Base-by-base conservation (phyloP, 2,888 invertebrate species). In the Marasmarcha lunaedactyla region DNA sequence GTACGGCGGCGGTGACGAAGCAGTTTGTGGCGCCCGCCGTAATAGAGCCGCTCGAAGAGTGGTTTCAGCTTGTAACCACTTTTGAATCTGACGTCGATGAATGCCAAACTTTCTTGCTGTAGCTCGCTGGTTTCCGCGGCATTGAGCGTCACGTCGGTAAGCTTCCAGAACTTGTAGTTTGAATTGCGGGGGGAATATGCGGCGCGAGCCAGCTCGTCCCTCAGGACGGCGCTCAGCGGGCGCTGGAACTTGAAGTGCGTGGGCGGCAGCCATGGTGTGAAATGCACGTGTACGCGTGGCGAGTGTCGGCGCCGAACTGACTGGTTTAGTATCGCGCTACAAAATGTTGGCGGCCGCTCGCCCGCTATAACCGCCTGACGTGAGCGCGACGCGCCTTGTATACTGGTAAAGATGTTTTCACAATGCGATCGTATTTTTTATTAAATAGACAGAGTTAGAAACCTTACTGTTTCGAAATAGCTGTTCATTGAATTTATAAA, bases 41-140 rank as follows among this genome's bases (percentile, higher is more conserved):
- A 78, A 48, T 37, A 93, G 89, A 52, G 90, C 90, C 45, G 89
- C 91, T 55, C 93, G 86, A 47, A 94, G 76, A 64, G 89, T 90
- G 45, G 89, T 87, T 71, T 94, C 94, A 57, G 91, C 92, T 74
- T 94, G 94, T 49, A 95, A 79, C 94, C 94, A 95, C 85, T 95
- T 94, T 74, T 95, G 94, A 52, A 95, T 94, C 72, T 95, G 94
- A 43, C 94, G 87, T 42, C 94, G 87, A 69, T 95, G 94, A 49
- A 95, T 94, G 42, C 93, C 92, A 71, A 94, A 95, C 73, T 95
- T 95, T 59, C 94, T 87, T 44, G 94, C 94, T 12, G 94, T 95
- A 2, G 94, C 94, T 39, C 94, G 87, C 69, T 94, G 94, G 71
- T 94, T 95, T 38, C 94, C 94, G 58, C 93, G 91, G 72, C 94